These are phyloP conservation scores for Nematolebias whitei DNA, from an alignment of 2,113 vertebrate genomes.

Conservation along the genomic window DNA sequence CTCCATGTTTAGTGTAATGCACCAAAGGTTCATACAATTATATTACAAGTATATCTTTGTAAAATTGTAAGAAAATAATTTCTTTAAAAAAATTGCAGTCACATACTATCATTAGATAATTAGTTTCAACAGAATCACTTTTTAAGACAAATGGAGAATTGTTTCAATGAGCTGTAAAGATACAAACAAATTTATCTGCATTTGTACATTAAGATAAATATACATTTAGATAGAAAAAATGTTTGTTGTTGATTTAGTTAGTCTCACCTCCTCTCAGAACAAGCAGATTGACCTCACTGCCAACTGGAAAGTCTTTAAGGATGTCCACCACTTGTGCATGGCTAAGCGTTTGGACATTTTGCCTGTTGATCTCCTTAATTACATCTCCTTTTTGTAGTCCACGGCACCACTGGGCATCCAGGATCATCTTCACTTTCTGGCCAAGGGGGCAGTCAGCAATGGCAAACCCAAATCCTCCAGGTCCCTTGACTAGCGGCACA, in stretches of 20 bases:
- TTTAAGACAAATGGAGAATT: too few species aligned
- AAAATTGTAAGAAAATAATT: too few species aligned
- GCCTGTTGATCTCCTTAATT: conserved; percentile 95
- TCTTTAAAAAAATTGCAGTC: too few species aligned
- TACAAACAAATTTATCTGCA: too few species aligned
- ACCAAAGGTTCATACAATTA: too few species aligned
- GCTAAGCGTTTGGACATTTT: conserved; percentile 94
- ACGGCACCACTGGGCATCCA: conserved; percentile 97
- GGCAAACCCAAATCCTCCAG: conserved; percentile 95
- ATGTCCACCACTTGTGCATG: conserved; percentile 98
- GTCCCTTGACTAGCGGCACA: conserved; percentile 67
- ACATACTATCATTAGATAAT: too few species aligned
- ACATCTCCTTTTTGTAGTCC: conserved; percentile 96
- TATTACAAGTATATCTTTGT: too few species aligned
- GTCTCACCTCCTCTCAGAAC: conserved; percentile 92
- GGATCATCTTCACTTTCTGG: conserved; percentile 99
- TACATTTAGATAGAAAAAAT: background rate
- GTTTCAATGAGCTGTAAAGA: too few species aligned
- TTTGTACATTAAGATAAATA: background rate
- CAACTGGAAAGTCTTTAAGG: conserved; percentile 93
- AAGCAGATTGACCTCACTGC: conserved; percentile 92
- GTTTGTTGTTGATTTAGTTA: background rate
- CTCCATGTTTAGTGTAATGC: too few species aligned
- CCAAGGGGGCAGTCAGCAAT: conserved; percentile 95
- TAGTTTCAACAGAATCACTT: too few species aligned